Conservation (phyloP, 2,113 vertebrate genomes). For the Fulica atra region DNA sequence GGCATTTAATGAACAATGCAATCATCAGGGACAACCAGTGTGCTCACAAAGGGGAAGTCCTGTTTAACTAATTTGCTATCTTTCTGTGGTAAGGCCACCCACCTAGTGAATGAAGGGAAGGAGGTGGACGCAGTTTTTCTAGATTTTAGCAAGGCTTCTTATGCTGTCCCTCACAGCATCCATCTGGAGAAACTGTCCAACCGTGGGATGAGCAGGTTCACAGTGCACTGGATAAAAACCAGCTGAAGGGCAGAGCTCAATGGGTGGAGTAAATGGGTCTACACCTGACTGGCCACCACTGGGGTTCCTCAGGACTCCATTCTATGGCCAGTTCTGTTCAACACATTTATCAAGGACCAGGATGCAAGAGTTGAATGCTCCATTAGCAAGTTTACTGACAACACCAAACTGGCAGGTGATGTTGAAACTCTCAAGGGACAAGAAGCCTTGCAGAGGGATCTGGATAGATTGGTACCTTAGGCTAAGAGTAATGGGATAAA, state of each 20-base stretch:
- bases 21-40: background rate
- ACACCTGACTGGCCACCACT: background rate
- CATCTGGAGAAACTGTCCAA: no score
- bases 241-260: no score
- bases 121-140: background rate
- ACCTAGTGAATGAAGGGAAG: background rate
- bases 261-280: no score
- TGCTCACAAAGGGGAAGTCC: background rate
- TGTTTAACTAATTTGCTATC: background rate
- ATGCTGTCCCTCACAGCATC: background rate
- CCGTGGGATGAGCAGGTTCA: no score
- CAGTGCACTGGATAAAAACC: no score
- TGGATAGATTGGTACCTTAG: background rate
- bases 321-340: background rate
- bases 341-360: background rate
- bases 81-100: background rate
- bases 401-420: background rate
- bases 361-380: background rate
- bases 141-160: background rate
- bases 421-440: background rate
- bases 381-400: background rate
- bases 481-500: background rate
- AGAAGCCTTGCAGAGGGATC: background rate
- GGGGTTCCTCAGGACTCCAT: background rate
- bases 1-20: background rate